These are phyloP conservation scores for Drosophila gaucha DNA, from an alignment of 2,888 invertebrate genomes.

Conservation along the genomic window DNA sequence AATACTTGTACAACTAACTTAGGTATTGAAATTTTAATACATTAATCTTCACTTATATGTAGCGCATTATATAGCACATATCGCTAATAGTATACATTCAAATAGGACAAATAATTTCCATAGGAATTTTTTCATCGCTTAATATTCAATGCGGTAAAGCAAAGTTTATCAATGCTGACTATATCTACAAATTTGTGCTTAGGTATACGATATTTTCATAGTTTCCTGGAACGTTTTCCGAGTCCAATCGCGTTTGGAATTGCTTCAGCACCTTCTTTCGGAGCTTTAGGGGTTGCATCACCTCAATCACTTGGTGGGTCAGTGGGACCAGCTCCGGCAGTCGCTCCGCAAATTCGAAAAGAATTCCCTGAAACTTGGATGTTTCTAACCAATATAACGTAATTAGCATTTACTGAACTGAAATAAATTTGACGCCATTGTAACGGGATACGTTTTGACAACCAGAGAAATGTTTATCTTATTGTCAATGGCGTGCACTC, in stretches of 20 bases:
- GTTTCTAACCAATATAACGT: conserved; percentile 84
- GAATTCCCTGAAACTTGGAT: conserved; percentile 90
- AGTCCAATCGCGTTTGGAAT: background rate
- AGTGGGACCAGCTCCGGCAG: background rate
- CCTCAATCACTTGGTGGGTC: background rate
- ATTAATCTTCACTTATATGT: background rate
- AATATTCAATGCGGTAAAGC: background rate
- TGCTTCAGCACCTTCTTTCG: background rate
- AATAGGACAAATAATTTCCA: background rate
- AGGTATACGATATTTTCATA: background rate
- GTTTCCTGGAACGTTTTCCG: background rate
- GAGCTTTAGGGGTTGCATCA: too few species aligned
- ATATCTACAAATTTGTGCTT: conserved; percentile 8
- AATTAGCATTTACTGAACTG: conserved; percentile 7
- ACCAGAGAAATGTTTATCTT: background rate
- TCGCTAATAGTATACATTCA: too few species aligned
- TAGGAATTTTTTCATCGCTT: too few species aligned
- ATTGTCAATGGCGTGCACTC: background rate
- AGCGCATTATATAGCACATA: background rate
- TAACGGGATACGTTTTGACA: background rate
- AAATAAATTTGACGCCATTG: too few species aligned
- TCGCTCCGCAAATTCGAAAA: conserved; percentile 84
- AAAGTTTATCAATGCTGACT: too few species aligned
- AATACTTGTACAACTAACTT: conserved; percentile 17
- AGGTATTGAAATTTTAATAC: background rate